Evolutionary conservation across 2,113 vertebrate species (phyloP).

Genomic region (Lycocorax pyrrhopterus): DNA sequence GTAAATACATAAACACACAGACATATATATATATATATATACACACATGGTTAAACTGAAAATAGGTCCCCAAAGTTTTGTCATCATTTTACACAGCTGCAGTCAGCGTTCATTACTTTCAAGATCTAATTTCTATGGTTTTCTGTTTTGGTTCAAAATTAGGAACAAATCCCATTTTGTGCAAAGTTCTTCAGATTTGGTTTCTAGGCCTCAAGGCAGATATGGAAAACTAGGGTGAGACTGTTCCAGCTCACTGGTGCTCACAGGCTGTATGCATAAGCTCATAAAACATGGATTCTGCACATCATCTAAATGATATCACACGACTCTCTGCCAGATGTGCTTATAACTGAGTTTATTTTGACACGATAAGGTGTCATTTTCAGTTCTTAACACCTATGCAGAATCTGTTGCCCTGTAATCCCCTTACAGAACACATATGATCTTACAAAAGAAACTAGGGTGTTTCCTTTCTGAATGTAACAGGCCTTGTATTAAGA

Average conservation of each 20-base stretch:
- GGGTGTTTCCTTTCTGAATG: background rate
- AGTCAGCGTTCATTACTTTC: background rate
- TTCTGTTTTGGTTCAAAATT: background rate
- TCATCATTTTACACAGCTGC: background rate
- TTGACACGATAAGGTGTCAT: background rate
- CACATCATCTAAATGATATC: background rate
- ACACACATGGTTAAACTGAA: background rate
- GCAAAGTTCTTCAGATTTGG: background rate
- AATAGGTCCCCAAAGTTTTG: background rate
- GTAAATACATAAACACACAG: background rate
- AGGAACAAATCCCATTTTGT: background rate
- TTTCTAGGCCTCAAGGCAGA: background rate
- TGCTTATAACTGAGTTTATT: background rate
- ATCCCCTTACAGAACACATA: background rate
- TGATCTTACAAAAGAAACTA: background rate
- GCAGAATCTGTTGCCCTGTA: background rate
- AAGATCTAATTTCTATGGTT: background rate
- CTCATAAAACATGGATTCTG: background rate
- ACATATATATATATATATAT: background rate
- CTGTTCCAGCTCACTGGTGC: background rate
- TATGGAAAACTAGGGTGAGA: background rate
- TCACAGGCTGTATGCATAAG: background rate
- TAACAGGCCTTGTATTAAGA: background rate
- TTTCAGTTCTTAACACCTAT: background rate
- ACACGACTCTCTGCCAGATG: background rate